Conservation (phyloP, 2,113 vertebrate species). For the Electrona antarctica region DNA sequence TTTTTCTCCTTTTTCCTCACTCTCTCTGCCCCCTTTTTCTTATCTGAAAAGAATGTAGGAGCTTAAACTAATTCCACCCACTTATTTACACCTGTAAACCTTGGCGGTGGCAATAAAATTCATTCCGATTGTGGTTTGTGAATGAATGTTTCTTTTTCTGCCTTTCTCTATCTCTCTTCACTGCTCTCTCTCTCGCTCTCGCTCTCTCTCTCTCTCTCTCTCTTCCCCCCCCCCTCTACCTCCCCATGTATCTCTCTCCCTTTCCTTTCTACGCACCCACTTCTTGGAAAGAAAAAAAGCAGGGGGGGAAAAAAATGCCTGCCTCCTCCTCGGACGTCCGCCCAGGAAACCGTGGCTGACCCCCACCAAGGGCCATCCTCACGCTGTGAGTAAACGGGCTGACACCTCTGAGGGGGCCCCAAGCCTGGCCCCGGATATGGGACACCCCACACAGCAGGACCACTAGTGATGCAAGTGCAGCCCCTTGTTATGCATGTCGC, state of each 20-base stretch:
- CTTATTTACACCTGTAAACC: too few species aligned
- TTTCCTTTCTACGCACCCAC: not conserved
- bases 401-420: constrained; percentile 28
- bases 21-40: constrained; percentile 11
- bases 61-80: too few species aligned
- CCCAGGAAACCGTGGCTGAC: constrained; percentile 4
- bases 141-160: not conserved
- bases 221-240: constrained; percentile 8
- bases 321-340: not conserved
- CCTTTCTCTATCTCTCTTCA: not conserved
- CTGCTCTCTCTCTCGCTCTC: not conserved
- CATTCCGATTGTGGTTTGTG: too few species aligned
- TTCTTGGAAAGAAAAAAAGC: too few species aligned
- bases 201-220: too few species aligned
- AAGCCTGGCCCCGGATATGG: constrained; percentile 18
- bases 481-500: too few species aligned
- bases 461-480: constrained; percentile 28
- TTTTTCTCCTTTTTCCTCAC: not conserved
- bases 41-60: not conserved
- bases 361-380: not conserved
- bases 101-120: too few species aligned
- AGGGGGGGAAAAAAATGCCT: not conserved
- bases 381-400: constrained; percentile 10
- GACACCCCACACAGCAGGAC: constrained; percentile 46
- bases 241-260: not conserved